Evolutionary conservation across 2,888 invertebrate species (phyloP), one percentile per base, ranked within the genome.

Genomic region (Thera obeliscata): DNA sequence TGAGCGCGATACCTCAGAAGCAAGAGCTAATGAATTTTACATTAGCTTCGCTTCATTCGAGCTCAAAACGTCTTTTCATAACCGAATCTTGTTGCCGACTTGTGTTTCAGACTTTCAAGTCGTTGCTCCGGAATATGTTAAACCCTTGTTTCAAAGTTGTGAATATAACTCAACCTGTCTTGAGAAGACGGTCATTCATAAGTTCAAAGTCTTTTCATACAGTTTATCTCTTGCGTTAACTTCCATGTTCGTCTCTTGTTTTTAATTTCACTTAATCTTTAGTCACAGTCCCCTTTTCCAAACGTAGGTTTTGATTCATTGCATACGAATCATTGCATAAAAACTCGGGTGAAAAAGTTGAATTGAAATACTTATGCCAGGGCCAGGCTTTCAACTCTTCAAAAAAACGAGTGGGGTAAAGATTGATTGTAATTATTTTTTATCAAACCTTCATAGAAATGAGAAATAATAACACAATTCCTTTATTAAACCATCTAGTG

Each of bases 1-100:
- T 75, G 80, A 80, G 75, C 77, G 75, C 77, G 80, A 79, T 79
- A 80, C 81, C 79, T 80, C 77, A 76, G 73, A 72, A 71, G 70
- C 69, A 65, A 66, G 59, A 69, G 48, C 73, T 75, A 71, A 75
- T 75, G 75, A 75, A 75, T 75, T 71, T 75, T 72, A 73, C 74
- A 76, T 76, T 74, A 76, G 74, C 65, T 54, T 54, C 69, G 71
- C 66, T 71, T 71, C 72, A 68, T 74, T 66, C 72, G 71, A 67
- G 61, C 64, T 70, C 54, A 50, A 67, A 61, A 66, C 69, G 69
- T 70, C 72, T 74, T 69, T 74, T 71, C 71, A 71, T 67, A 74
- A 70, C 68, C 68, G 72, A 72, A 72, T 73, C 69, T 64, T 65
- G 64, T 63, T 59, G 64, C 59, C 55, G 68, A 63, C 67, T 67